Evolutionary conservation across 2,797 vertebrate species (phyloP), one percentile per base, ranked within the genome.

Genomic region (Trematomus bernacchii): DNA sequence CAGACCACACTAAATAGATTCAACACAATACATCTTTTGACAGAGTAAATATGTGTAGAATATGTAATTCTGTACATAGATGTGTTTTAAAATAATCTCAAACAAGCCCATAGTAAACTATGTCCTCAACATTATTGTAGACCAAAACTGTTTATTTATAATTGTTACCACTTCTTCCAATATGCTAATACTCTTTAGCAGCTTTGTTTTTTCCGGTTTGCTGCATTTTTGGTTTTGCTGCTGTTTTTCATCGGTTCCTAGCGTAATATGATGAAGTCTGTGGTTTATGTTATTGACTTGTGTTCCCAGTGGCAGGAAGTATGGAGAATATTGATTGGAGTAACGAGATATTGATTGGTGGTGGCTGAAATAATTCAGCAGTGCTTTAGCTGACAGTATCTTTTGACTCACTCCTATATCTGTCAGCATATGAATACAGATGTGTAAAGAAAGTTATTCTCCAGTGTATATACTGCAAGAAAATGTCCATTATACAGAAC

Each of bases 291-390:
- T 69, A 77, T 73, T 54, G 71, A 80, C 55, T 75, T 4, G 0
- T 47, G 61, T 78, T 73, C 84, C 71, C 76, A 73, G 59, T 43
- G 48, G 54, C 62, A 80, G 67, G 80, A 82, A 66, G 75, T 72
- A 75, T 83, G 67, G 54, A 50, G 71, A 59, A 4, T 76, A 79
- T 61, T 73, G 77, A 87, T 71, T 15, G 62, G 46, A 76, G 76
- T 67, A 75, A 85, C 80, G 59, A 33, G 54, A 27, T 82, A 89
- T 89, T 67, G 87, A 93, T 89, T 66, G 14, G 70, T 66, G 19
- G 51, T 50, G 83, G 71, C 76, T 83, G 66, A 66, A 37, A 51
- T 88, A 85, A 82, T 71, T 54, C 71, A 66, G 77, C 66, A 74
- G 66, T 14, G 5, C 54, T 76, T 53, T 44, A 23, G 6, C 33